phyloP scores from a whole-genome alignment of 2,888 invertebrate genomes.

The Sinotaia quadrata region DNA sequence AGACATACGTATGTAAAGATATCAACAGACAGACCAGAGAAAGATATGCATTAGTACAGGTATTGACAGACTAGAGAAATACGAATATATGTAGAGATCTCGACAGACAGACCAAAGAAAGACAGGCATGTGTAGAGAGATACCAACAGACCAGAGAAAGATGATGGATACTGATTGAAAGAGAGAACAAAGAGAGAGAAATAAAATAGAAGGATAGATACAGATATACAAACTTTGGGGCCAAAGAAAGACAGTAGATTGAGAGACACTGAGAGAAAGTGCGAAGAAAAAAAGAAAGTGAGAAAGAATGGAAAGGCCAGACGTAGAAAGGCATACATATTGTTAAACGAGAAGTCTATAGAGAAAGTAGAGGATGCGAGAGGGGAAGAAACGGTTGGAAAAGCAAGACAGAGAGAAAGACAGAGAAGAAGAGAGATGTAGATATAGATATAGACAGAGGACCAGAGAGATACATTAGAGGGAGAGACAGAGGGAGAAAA shows the following conservation, averaged over 20 bases:
- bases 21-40: no score
- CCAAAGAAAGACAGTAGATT: not conserved
- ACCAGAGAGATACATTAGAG: not conserved
- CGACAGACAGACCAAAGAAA: no score
- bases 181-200: slow-evolving; percentile 9
- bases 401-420: not conserved
- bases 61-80: no score
- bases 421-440: not conserved
- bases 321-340: no score
- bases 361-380: no score
- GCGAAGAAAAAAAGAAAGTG: not conserved
- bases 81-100: no score
- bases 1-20: no score
- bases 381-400: no score
- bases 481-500: slow-evolving; percentile 5
- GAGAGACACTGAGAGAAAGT: not conserved
- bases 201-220: not conserved
- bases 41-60: no score
- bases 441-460: slow-evolving; percentile 6
- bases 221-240: not conserved
- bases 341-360: no score
- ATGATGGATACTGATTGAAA: not conserved
- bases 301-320: not conserved
- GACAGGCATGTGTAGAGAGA: no score
- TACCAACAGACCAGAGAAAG: no score